Conservation (phyloP, 2,888 invertebrate species). For the Drosophila anomelani region DNA sequence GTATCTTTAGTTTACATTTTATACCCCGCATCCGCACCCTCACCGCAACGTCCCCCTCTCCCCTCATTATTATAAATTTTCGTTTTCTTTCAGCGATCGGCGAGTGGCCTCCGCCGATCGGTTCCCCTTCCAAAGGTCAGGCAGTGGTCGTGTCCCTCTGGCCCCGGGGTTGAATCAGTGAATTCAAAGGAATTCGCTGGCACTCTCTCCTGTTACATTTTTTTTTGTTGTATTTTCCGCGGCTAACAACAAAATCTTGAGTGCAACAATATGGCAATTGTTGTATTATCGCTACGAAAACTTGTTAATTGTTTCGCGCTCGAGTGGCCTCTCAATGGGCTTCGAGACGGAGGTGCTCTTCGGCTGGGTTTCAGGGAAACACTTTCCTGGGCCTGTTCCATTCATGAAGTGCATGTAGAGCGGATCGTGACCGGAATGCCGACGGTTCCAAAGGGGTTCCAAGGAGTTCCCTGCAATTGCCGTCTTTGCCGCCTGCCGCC, state of each 20-base stretch:
- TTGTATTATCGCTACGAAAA: conserved; percentile 50
- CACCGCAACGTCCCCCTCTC: conserved; percentile 26
- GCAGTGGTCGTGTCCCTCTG: conserved; percentile 23
- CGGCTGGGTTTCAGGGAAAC: conserved; percentile 60
- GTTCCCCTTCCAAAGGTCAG: conserved; percentile 43
- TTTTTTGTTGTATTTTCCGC: conserved; percentile 16
- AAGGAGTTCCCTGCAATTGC: conserved; percentile 59
- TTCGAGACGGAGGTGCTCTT: conserved; percentile 47
- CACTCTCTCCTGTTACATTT: conserved; percentile 35
- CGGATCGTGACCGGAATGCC: conserved; percentile 31
- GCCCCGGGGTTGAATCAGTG: conserved; percentile 43
- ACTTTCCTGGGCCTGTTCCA: conserved; percentile 70
- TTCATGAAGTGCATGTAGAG: conserved; percentile 70
- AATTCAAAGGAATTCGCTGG: conserved; percentile 70
- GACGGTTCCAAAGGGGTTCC: conserved; percentile 1
- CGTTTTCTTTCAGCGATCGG: conserved; percentile 71
- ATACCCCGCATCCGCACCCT: conserved; percentile 45
- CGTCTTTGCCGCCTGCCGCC: conserved; percentile 57
- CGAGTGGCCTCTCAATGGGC: conserved; percentile 62
- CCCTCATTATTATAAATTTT: conserved; percentile 76
- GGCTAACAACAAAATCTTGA: conserved; percentile 49
- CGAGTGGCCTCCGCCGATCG: conserved; percentile 64
- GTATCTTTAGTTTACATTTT: conserved; percentile 79
- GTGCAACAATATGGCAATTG: conserved; percentile 64
- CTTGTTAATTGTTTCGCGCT: conserved; percentile 80